Evolutionary conservation across 2,113 vertebrate species (phyloP).

Genomic region (Silurus meridionalis): DNA sequence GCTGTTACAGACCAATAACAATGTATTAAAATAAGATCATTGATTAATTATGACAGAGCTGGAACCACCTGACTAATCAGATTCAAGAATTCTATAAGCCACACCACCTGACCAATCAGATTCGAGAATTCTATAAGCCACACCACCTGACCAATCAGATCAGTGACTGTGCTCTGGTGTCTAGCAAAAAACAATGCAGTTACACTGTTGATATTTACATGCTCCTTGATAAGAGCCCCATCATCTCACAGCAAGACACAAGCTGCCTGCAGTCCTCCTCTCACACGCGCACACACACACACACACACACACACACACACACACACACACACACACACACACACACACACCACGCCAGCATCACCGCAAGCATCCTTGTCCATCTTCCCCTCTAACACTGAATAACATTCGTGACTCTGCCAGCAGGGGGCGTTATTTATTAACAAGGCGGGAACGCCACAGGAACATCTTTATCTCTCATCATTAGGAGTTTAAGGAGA

Average conservation of each 20-base stretch:
- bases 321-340: background rate
- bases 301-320: background rate
- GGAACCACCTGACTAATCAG: no score
- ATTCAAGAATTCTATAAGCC: no score
- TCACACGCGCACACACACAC: background rate
- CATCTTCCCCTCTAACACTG: background rate
- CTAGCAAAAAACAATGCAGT: background rate
- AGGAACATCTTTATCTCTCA: background rate
- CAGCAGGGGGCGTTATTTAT: slow-evolving; percentile 53
- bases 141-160: no score
- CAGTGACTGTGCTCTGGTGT: background rate
- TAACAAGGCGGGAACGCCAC: background rate
- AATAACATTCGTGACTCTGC: background rate
- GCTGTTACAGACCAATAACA: background rate
- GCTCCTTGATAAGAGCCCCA: slow-evolving; percentile 31
- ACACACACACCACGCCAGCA: background rate
- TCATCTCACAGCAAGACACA: slow-evolving; percentile 35
- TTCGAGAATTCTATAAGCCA: no score
- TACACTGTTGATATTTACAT: slow-evolving; percentile 36
- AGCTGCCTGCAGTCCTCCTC: slow-evolving; percentile 23
- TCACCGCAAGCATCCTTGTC: background rate
- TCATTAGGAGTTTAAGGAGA: background rate
- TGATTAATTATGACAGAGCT: no score
- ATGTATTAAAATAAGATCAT: background rate
- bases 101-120: no score